These are phyloP conservation scores for Falco biarmicus DNA, from an alignment of 2,797 vertebrate genomes.

Conservation along the genomic window DNA sequence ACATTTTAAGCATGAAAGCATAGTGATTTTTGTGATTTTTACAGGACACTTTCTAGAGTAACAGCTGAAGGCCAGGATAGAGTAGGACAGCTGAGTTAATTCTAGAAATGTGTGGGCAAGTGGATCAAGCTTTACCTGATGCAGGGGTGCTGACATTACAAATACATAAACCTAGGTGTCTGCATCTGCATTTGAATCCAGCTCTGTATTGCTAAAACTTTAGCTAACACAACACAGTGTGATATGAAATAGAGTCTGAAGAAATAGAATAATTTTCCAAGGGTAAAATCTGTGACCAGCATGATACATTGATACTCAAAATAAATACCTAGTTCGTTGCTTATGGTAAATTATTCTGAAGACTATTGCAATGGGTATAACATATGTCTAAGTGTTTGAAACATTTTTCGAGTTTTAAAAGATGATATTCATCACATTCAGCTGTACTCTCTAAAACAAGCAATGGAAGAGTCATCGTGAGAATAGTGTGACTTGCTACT, in stretches of 20 bases:
- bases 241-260: neutral
- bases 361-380: conserved; percentile 5
- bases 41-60: neutral
- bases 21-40: neutral
- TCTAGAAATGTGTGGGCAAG: neutral
- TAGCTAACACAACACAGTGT: neutral
- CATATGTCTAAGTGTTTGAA: conserved; percentile 3
- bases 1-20: neutral
- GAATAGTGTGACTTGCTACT: neutral
- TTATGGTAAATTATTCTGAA: conserved; percentile 28
- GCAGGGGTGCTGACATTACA: neutral
- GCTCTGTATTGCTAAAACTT: neutral
- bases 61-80: neutral
- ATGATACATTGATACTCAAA: neutral
- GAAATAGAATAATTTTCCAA: neutral
- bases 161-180: neutral
- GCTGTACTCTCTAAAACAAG: neutral
- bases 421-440: neutral
- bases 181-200: neutral
- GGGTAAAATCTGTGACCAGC: neutral
- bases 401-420: conserved; percentile 24
- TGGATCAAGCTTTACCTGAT: neutral
- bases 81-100: neutral
- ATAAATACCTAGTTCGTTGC: neutral
- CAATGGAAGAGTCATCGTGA: neutral